Conservation (phyloP, 2,888 invertebrate species). For the Drosophila borborema region DNA sequence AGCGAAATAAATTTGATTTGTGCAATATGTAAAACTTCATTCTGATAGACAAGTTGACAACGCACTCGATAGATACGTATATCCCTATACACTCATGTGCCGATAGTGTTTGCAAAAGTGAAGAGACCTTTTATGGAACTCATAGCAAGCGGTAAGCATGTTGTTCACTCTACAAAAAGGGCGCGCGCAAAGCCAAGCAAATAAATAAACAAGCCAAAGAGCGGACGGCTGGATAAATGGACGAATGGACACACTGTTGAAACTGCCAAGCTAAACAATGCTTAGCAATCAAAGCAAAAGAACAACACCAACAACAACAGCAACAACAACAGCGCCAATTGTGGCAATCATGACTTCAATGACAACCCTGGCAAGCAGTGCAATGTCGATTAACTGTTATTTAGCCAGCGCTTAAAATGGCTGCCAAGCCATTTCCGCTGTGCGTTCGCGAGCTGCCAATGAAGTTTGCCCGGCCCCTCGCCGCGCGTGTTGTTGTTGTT, state of each 20-base stretch:
- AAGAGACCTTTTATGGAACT: not conserved
- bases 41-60: not conserved
- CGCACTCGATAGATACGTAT: not conserved
- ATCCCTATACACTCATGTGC: too few species aligned
- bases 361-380: conserved; percentile 64
- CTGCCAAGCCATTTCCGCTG: conserved; percentile 70
- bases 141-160: conserved; percentile 16
- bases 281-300: conserved; percentile 55
- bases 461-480: not conserved
- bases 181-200: conserved; percentile 50
- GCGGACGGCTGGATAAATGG: conserved; percentile 29
- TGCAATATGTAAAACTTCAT: not conserved
- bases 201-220: conserved; percentile 61
- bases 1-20: too few species aligned
- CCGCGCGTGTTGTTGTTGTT: conserved; percentile 15
- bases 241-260: conserved; percentile 45
- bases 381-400: conserved; percentile 79
- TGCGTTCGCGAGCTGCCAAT: conserved; percentile 28
- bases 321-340: conserved; percentile 34
- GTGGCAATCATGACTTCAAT: conserved; percentile 42
- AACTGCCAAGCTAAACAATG: conserved; percentile 51
- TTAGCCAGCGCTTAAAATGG: conserved; percentile 77
- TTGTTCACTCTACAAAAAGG: conserved; percentile 28
- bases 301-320: conserved; percentile 28
- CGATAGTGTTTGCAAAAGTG: not conserved